Base-by-base conservation (phyloP, 1,140 invertebrate species). In the Bombus cullumanus region DNA sequence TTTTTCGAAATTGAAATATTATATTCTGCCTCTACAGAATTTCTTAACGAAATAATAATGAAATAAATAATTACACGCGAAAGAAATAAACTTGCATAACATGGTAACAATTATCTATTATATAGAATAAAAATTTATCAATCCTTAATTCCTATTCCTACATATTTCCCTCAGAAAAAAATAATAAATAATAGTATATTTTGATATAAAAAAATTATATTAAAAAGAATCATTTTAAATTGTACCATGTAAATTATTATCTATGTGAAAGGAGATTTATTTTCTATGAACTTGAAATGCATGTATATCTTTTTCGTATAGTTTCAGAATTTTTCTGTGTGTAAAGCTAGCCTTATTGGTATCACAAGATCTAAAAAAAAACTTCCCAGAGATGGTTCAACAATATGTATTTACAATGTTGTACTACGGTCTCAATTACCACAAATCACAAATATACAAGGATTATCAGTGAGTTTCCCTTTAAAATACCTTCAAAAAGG, bases 321-420 rank as follows among this genome's bases (percentile, higher is more conserved):
- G 88, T 93, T 92, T 81, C 92, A 94, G 91, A 94, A 92, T 86
- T 90, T 94, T 66, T 81, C 89, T 73, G 71, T 80, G 31, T 92
- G 81, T 77, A 93, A 88, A 73, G 66, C 80, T 22, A 91, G 79
- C 79, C 69, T 93, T 28, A 86, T 74, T 18, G 85, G 79, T 76
- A 76, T 91, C 28, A 59, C 81, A 66, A 86, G 86, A 34, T 87
- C 85, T 25, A 79, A 83, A 8, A 89, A 87, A 69, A 90, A 64
- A 81, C 83, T 92, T 69, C 87, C 73, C 18, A 88, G 75, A 43
- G 86, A 91, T 81, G 34, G 71, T 80, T 81, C 62, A 8, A 80
- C 86, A 28, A 87, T 71, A 37, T 47, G 47, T 82, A 87, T 31
- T 37, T 73, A 34, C 1, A 75, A 69, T 86, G 53, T 34, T 6